Percentiles rank a stretch among this genome's conserved stretches.
Conservation (phyloP, 2,888 invertebrate species). For the Aradus depressus region DNA sequence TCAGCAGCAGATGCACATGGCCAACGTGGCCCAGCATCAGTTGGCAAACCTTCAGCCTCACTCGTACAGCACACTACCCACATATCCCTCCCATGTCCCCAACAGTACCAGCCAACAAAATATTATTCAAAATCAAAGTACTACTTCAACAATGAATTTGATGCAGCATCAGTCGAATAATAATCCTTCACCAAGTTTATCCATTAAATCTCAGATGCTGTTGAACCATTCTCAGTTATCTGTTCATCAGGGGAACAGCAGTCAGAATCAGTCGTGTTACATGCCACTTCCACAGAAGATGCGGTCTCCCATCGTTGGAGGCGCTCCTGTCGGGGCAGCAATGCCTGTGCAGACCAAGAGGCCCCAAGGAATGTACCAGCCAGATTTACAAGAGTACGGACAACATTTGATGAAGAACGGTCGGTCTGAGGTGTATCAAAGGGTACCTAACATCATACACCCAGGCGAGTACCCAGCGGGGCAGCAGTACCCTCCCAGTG, state of each 20-base stretch:
- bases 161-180: slow-evolving; percentile 1
- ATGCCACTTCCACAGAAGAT: slow-evolving; percentile 25
- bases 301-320: slow-evolving; percentile 7
- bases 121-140: slow-evolving; percentile 2
- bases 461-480: slow-evolving; percentile 35
- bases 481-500: slow-evolving; percentile 12
- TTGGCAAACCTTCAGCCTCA: background rate
- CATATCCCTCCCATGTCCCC: slow-evolving; percentile 7
- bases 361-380: slow-evolving; percentile 30
- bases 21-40: slow-evolving; percentile 5
- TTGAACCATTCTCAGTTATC: slow-evolving; percentile 8
- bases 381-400: slow-evolving; percentile 27
- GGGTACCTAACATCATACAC: slow-evolving; percentile 26
- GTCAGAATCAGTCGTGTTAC: slow-evolving; percentile 19
- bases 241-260: slow-evolving; percentile 1
- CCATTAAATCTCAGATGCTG: slow-evolving; percentile 22
- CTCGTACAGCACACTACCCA: slow-evolving; percentile 3
- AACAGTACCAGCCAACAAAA: slow-evolving; percentile 7
- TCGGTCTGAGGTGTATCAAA: slow-evolving; percentile 26
- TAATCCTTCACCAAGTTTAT: slow-evolving; percentile 24
- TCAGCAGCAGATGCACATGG: slow-evolving; percentile 1
- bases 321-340: slow-evolving; percentile 5
- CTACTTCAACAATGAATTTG: background rate
- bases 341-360: slow-evolving; percentile 14
- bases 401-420: slow-evolving; percentile 29